These are phyloP conservation scores for Epinephelus malabaricus DNA, from an alignment of 2,797 vertebrate species.

Conservation along the genomic window DNA sequence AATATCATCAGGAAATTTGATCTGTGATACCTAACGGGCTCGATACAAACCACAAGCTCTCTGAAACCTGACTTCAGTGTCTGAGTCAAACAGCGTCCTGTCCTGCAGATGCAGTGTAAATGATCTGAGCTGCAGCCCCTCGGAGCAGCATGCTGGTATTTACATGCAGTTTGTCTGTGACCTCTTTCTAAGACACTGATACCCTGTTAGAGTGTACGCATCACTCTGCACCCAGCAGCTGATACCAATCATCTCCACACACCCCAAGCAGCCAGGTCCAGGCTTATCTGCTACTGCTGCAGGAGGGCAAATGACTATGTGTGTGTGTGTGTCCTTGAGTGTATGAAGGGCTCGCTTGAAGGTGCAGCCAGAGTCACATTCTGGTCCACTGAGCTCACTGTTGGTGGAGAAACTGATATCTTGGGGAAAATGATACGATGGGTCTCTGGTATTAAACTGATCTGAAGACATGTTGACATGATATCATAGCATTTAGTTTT, in stretches of 20 bases:
- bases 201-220: slow-evolving; percentile 49
- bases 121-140: slow-evolving; percentile 3
- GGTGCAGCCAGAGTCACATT: slow-evolving; percentile 22
- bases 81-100: slow-evolving; percentile 3
- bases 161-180: slow-evolving; percentile 54
- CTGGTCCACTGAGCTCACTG: slow-evolving; percentile 29
- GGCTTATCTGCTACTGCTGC: slow-evolving; percentile 36
- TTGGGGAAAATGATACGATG: slow-evolving; percentile 9
- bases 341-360: slow-evolving; percentile 24
- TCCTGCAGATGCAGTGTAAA: slow-evolving; percentile 22
- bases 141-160: slow-evolving; percentile 44
- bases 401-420: slow-evolving; percentile 15
- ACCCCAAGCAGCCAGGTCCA: slow-evolving; percentile 14
- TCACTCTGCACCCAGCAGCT: slow-evolving; percentile 73
- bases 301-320: neutral
- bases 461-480: neutral
- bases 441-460: neutral
- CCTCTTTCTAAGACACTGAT: slow-evolving; percentile 61
- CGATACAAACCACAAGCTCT: neutral
- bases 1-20: neutral
- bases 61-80: slow-evolving; percentile 11
- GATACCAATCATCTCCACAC: slow-evolving; percentile 52
- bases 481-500: slow-evolving; percentile 8
- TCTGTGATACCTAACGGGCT: neutral
- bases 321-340: neutral